Percentiles rank a stretch among this genome's conserved stretches.
These are phyloP conservation scores for Coleophora deauratella DNA, from an alignment of 2,888 invertebrate species.

Conservation along the genomic window DNA sequence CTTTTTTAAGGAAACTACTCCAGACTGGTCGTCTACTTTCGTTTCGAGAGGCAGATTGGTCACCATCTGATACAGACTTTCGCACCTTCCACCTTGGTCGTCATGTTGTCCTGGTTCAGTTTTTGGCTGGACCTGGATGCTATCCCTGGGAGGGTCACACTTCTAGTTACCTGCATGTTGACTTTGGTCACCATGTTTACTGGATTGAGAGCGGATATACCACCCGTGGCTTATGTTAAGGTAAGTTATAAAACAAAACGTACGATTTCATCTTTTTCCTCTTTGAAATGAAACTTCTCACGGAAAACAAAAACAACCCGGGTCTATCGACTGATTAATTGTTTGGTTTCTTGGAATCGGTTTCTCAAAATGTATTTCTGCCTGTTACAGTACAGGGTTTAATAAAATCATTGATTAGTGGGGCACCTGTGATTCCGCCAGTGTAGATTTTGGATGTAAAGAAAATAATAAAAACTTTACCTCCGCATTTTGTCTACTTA, in stretches of 20 bases:
- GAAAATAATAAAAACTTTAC: too few relatives aligned
- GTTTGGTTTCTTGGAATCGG: too few relatives aligned
- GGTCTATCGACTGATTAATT: not conserved
- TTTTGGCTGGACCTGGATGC: conserved; percentile 91
- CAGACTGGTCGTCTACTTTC: conserved; percentile 83
- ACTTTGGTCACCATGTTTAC: conserved; percentile 91
- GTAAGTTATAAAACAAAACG: conserved; percentile 68
- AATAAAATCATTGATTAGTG: too few relatives aligned
- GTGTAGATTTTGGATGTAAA: too few relatives aligned
- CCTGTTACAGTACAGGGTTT: too few relatives aligned
- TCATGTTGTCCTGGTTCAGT: conserved; percentile 90
- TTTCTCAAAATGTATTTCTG: too few relatives aligned
- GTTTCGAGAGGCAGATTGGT: conserved; percentile 88
- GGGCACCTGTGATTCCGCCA: too few relatives aligned
- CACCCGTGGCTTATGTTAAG: conserved; percentile 90
- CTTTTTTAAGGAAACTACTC: conserved; percentile 80
- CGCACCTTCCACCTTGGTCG: conserved; percentile 87
- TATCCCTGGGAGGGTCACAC: conserved; percentile 86
- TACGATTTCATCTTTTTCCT: too few relatives aligned
- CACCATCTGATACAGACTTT: conserved; percentile 90
- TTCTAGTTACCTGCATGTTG: conserved; percentile 88
- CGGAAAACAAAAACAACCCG: not conserved
- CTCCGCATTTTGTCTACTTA: too few relatives aligned
- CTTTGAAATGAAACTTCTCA: too few relatives aligned
- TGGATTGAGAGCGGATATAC: conserved; percentile 85